Base-by-base conservation (phyloP, 2,113 vertebrate genomes). In the Pterocles orientalis region DNA sequence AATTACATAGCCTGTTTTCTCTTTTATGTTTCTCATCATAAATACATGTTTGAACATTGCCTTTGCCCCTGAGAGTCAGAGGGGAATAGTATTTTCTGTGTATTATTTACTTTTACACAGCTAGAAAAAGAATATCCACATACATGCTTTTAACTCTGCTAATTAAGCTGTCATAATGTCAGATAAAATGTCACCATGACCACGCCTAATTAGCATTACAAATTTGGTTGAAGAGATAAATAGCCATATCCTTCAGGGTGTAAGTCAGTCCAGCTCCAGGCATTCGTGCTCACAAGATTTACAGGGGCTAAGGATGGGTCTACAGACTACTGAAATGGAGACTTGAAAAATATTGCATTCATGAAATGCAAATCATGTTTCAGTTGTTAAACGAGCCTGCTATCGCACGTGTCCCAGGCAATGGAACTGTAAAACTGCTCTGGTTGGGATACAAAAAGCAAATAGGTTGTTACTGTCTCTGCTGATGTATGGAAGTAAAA, bases 121-220 rank as follows among this genome's bases (percentile, higher is more conserved):
- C 87, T 88, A 86, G 41, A 41, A 81, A 83, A 93, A 69, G 20
- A 92, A 14, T 23, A 57, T 78, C 92, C 87, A 48, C 75, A 83
- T 95, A 93, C 17, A 58, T 91, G 89, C 69, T 95, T 97, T 97
- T 96, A 97, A 96, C 69, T 93, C 84, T 89, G 29, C 68, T 96
- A 96, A 92, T 92, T 56, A 90, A 77, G 39, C 65, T 86, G 41
- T 86, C 82, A 51, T 84, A 97, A 95, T 96, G 91, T 96, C 80
- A 97, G 92, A 97, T 90, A 90, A 95, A 98, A 98, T 96, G 88
- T 92, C 94, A 86, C 26, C 4, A 6, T 77, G 88, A 81, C 91
- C 93, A 90, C 86, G 50, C 72, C 78, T 97, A 95, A 95, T 97
- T 97, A 96, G 88, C 90, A 82, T 93, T 94, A 92, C 78, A 90